Percentiles rank a stretch among this genome's conserved stretches.
These are phyloP conservation scores for Cantharis flavilabris DNA, from an alignment of 2,888 invertebrate species.

Conservation along the genomic window DNA sequence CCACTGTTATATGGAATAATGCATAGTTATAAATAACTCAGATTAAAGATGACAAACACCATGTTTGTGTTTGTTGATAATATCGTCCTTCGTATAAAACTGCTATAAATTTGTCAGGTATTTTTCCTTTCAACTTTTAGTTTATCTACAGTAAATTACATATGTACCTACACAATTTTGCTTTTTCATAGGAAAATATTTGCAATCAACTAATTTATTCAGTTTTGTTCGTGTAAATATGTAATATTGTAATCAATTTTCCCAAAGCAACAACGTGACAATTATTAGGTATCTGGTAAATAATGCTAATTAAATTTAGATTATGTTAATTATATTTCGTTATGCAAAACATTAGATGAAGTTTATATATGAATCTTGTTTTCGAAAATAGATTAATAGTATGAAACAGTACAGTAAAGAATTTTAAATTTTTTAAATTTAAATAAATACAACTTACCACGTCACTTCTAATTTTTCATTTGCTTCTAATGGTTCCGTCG, in stretches of 20 bases:
- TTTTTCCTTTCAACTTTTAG: background rate
- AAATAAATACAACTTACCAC: conserved; percentile 36
- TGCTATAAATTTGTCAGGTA: background rate
- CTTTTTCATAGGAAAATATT: background rate
- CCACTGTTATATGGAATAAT: background rate
- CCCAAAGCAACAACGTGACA: background rate
- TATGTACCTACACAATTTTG: background rate
- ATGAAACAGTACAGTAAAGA: background rate
- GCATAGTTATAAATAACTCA: conserved; percentile 12
- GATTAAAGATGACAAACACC: background rate
- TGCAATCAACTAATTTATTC: background rate
- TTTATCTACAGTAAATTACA: background rate
- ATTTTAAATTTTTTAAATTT: background rate
- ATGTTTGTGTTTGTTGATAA: conserved; percentile 5
- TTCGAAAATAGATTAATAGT: background rate
- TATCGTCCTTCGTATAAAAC: conserved; percentile 3
- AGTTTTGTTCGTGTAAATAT: background rate
- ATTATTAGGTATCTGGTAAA: background rate
- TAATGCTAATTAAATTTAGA: conserved; percentile 1
- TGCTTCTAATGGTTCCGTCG: conserved; percentile 12
- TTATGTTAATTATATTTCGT: background rate
- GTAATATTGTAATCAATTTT: background rate
- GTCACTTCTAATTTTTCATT: conserved; percentile 32
- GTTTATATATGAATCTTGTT: background rate
- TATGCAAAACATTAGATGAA: background rate